Evolutionary conservation across 1,140 invertebrate genomes (phyloP).

Genomic region (Trichoplusia ni): DNA sequence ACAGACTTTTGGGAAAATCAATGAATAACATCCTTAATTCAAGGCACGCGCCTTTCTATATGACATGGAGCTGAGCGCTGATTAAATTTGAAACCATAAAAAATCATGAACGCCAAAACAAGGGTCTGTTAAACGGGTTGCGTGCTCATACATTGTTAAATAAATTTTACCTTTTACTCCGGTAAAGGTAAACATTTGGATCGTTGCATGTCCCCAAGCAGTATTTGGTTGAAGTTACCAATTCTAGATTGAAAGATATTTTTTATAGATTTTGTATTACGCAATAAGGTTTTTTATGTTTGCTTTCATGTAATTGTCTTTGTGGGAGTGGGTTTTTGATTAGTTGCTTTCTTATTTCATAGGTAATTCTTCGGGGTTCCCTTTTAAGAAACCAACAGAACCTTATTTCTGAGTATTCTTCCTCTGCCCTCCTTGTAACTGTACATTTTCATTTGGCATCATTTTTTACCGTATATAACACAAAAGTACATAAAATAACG

Average conservation of each 20-base stretch:
- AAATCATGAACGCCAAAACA: conserved; percentile 45
- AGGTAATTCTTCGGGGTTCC: too few relatives aligned
- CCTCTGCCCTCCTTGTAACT: too few relatives aligned
- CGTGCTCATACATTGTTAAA: conserved; percentile 27
- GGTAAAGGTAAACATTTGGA: conserved; percentile 25
- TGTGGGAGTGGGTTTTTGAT: neutral
- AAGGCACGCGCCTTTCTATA: conserved; percentile 31
- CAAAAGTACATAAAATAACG: too few relatives aligned
- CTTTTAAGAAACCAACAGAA: too few relatives aligned
- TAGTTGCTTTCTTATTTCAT: neutral
- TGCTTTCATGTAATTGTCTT: neutral
- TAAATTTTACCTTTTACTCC: conserved; percentile 19
- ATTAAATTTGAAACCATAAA: conserved; percentile 69
- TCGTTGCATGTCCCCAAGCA: conserved; percentile 12
- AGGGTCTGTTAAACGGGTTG: conserved; percentile 9
- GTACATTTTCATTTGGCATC: too few relatives aligned
- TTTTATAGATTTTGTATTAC: conserved; percentile 23
- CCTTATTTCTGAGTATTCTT: too few relatives aligned
- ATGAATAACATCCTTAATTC: conserved; percentile 36
- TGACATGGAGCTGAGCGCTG: conserved; percentile 38
- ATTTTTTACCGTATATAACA: too few relatives aligned
- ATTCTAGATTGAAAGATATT: conserved; percentile 16
- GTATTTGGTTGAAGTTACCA: conserved; percentile 16
- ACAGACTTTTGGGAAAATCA: neutral
- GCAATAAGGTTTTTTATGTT: conserved; percentile 5